A percentile compares a stretch with the other conserved stretches of the same genome.
Evolutionary conservation across 1,140 invertebrate species (phyloP).

Genomic region (Brachystomella parvula): DNA sequence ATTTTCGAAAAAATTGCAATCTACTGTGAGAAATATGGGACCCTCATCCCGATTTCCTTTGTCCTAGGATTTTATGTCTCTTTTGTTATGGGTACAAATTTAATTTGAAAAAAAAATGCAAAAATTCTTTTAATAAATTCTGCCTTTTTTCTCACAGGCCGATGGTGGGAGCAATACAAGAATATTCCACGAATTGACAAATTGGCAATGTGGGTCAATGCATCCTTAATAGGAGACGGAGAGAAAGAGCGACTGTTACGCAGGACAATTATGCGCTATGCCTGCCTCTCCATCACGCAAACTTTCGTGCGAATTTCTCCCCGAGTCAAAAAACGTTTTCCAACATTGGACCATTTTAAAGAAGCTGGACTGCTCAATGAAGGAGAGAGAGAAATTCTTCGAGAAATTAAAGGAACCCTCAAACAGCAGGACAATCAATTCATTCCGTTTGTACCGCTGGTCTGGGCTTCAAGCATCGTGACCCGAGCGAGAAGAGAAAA

Average conservation of each 20-base stretch:
- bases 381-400: constrained; percentile 70
- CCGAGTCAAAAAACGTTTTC: constrained; percentile 50
- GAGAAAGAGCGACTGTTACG: constrained; percentile 44
- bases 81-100: constrained; percentile 43
- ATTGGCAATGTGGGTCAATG: constrained; percentile 1
- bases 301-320: constrained; percentile 46
- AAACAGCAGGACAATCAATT: constrained; percentile 74
- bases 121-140: neutral
- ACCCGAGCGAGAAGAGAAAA: constrained; percentile 68
- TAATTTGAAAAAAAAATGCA: neutral
- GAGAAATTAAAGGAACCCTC: constrained; percentile 63
- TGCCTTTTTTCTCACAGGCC: constrained; percentile 47
- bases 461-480: constrained; percentile 76
- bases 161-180: constrained; percentile 50
- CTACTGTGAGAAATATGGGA: constrained; percentile 43
- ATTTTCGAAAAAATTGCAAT: constrained; percentile 55
- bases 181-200: constrained; percentile 20
- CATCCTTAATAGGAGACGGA: constrained; percentile 33
- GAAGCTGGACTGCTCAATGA: constrained; percentile 56
- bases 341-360: constrained; percentile 49
- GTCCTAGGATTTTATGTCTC: constrained; percentile 50
- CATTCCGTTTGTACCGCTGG: constrained; percentile 72
- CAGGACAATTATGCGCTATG: constrained; percentile 52
- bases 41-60: constrained; percentile 47
- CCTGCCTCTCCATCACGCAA: constrained; percentile 45